These are phyloP conservation scores for Takifugu bimaculatus DNA, from an alignment of 2,113 vertebrate species.

Conservation along the genomic window DNA sequence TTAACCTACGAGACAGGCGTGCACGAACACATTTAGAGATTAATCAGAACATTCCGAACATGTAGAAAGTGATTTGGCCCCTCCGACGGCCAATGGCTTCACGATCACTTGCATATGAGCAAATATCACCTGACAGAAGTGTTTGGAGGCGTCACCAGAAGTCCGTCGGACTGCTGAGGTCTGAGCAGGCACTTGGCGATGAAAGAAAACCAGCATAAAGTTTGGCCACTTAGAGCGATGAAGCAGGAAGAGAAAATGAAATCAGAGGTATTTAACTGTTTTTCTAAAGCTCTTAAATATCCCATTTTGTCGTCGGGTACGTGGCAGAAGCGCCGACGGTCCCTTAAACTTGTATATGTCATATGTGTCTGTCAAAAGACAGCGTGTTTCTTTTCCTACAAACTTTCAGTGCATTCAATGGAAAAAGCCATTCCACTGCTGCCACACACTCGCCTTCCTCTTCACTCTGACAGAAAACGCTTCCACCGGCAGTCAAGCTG, in stretches of 20 bases:
- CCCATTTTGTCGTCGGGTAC: no score
- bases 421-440: slow-evolving; percentile 18
- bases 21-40: slow-evolving; percentile 18
- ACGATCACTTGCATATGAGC: slow-evolving; percentile 8
- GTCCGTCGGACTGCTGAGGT: slow-evolving; percentile 12
- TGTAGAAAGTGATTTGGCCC: slow-evolving; percentile 29
- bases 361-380: not conserved
- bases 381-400: not conserved
- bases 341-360: not conserved
- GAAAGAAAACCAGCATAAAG: slow-evolving; percentile 26
- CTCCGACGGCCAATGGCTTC: slow-evolving; percentile 23
- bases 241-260: not conserved
- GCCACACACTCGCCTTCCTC: slow-evolving; percentile 27
- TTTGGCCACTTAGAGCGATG: slow-evolving; percentile 17
- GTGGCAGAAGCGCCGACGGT: not conserved
- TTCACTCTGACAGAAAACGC: slow-evolving; percentile 10
- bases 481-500: not conserved
- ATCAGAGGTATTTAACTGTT: not conserved
- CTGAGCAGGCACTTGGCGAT: slow-evolving; percentile 66
- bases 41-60: slow-evolving; percentile 8
- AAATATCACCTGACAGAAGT: slow-evolving; percentile 35
- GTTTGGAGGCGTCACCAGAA: slow-evolving; percentile 1
- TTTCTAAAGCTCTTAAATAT: not conserved
- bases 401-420: slow-evolving; percentile 15
- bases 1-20: slow-evolving; percentile 15